Conservation (phyloP, 2,888 invertebrate genomes). For the Chamaedrilus cognettii region DNA sequence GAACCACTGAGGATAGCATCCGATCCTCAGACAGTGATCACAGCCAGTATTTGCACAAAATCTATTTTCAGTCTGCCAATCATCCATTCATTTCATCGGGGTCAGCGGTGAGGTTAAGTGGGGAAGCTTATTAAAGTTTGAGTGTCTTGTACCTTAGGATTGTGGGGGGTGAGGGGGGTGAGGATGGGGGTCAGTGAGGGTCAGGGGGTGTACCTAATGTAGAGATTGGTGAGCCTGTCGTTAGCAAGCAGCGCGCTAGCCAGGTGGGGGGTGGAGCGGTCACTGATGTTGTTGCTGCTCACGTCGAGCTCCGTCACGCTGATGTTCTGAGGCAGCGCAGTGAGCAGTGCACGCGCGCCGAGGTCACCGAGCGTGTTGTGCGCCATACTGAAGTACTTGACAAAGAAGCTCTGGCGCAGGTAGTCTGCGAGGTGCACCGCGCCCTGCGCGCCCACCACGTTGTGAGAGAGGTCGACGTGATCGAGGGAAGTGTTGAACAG, state of each 20-base stretch:
- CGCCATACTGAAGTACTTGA: neutral
- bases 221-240: neutral
- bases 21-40: no score
- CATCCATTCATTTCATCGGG: no score
- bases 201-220: no score
- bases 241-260: slow-evolving; percentile 1
- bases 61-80: no score
- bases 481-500: neutral
- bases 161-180: no score
- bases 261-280: neutral
- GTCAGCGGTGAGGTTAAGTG: no score
- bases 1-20: no score
- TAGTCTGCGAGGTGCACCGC: neutral
- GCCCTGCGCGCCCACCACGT: neutral
- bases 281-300: neutral
- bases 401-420: neutral
- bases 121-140: no score
- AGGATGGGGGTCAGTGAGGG: no score
- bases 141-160: no score
- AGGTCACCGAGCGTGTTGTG: neutral
- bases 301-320: neutral
- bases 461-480: neutral
- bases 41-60: no score
- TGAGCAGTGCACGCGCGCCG: neutral
- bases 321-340: neutral